Base-by-base conservation (phyloP, 2,113 vertebrate species). In the Apus apus region DNA sequence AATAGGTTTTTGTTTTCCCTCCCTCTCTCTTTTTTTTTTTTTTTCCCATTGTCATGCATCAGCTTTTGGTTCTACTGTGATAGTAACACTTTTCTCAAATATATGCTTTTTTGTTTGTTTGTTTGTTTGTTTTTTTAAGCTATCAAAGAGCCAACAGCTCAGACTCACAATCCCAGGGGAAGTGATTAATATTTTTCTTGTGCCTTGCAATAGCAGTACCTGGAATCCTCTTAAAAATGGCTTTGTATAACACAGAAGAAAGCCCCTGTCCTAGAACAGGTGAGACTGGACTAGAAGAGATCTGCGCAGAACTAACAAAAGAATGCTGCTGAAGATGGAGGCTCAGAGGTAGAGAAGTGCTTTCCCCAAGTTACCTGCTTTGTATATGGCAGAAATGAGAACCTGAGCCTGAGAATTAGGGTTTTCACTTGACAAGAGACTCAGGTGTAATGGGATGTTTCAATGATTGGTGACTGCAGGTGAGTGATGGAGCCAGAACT, bases 161-260 rank as follows among this genome's bases (percentile, higher is more conserved):
- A 84, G 79, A 75, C 22, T 78, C 48, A 53, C 21, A 68, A 8
- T 80, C 48, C 15, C 80, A 57, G 46, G 54, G 73, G 71, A 89
- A 91, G 20, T 43, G 67, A 90, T 64, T 77, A 81, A 68, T 86
- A 32, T 72, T 96, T 94, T 86, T 60, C 61, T 48, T 86, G 29
- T 84, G 65, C 58, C 46, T 74, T 68, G 72, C 56, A 58, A 21
- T n/a, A 84, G 34, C 54, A 62, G 32, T 40, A 83, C 51, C 71
- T 87, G 62, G 25, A 68, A 72, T 79, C 20, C 15, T 90, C 65
- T 73, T 70, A 34, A 70, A 93, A 87, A 66, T 64, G 26, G 1
- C 45, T 85, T 32, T 26, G 20, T 74, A 20, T 26, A 64, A 48
- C 13, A 26, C 1, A 74, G 53, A 38, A 83, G 40, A 85, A 85